Percentiles rank a stretch among this genome's conserved stretches.
Conservation (phyloP, 2,113 vertebrate species). For the Syrmaticus mikado region DNA sequence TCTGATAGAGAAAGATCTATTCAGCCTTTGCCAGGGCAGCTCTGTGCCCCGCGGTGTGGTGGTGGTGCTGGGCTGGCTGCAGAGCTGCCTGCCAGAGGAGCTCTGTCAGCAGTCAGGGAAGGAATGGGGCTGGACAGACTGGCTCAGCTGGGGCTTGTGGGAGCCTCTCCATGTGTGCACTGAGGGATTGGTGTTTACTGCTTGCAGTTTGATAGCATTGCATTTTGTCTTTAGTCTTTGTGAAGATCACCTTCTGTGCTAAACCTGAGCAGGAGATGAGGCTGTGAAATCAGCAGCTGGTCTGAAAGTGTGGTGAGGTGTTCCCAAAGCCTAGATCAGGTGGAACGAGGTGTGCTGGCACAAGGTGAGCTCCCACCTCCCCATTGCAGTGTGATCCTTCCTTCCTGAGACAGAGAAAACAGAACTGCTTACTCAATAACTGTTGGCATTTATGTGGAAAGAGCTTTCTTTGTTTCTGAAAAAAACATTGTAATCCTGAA, state of each 20-base stretch:
- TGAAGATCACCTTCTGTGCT: neutral
- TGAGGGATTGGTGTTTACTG: neutral
- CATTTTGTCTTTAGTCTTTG: neutral
- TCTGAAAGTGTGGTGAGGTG: neutral
- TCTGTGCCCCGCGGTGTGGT: neutral
- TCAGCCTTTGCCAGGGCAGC: neutral
- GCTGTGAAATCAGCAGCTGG: neutral
- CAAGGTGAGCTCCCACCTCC: neutral
- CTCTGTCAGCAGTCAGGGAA: neutral
- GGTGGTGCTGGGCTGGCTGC: neutral
- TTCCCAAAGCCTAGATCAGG: neutral
- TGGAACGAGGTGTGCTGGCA: neutral
- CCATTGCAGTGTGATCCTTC: neutral
- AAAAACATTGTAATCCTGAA: conserved; percentile 6
- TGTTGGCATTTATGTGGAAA: conserved; percentile 37
- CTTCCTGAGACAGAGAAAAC: conserved; percentile 14
- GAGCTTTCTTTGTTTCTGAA: conserved; percentile 9
- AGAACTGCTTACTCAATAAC: conserved; percentile 41
- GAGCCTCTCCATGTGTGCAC: neutral
- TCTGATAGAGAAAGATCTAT: neutral
- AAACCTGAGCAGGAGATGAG: neutral
- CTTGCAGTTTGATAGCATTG: neutral
- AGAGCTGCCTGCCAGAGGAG: neutral
- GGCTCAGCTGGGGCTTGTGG: neutral
- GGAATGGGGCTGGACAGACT: neutral